Evolutionary conservation across 2,888 invertebrate species (phyloP).

Genomic region (Drosophila pseudotakahashii): DNA sequence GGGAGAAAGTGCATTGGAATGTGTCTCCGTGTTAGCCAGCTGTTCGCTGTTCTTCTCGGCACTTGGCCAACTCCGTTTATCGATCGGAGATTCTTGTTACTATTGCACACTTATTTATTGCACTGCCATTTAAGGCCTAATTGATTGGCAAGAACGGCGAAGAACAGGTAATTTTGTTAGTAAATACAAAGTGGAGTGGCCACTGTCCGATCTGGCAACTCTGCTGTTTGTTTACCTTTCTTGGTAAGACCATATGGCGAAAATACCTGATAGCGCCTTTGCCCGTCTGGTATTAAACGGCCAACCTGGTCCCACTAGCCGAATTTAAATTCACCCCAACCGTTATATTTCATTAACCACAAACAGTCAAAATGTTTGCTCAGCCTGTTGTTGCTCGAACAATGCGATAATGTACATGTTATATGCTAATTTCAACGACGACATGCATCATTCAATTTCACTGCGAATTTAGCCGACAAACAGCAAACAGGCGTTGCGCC

Average conservation of each 20-base stretch:
- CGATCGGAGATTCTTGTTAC: slow-evolving; percentile 8
- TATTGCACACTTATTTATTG: slow-evolving; percentile 23
- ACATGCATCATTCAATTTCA: slow-evolving; percentile 49
- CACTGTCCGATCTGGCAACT: slow-evolving; percentile 6
- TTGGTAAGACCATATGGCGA: background rate
- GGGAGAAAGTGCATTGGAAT: slow-evolving; percentile 76
- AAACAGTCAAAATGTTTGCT: slow-evolving; percentile 8
- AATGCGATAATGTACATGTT: slow-evolving; percentile 28
- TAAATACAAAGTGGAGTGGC: slow-evolving; percentile 9
- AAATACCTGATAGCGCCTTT: background rate
- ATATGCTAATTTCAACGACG: slow-evolving; percentile 33
- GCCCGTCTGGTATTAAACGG: background rate
- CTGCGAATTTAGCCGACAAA: slow-evolving; percentile 58
- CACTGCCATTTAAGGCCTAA: slow-evolving; percentile 14
- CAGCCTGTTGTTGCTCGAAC: slow-evolving; percentile 1
- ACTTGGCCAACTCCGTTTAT: slow-evolving; percentile 6
- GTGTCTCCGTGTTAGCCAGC: slow-evolving; percentile 32
- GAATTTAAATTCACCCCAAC: background rate
- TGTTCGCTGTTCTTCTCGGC: slow-evolving; percentile 15
- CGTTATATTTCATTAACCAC: slow-evolving; percentile 11
- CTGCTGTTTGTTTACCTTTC: slow-evolving; percentile 6
- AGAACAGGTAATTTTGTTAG: slow-evolving; percentile 28
- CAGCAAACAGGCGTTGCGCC: slow-evolving; percentile 64
- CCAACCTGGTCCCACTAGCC: slow-evolving; percentile 7
- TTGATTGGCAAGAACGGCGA: slow-evolving; percentile 10